phyloP scores from a whole-genome alignment of 2,797 vertebrate genomes.

The Catostomus latipinnis region DNA sequence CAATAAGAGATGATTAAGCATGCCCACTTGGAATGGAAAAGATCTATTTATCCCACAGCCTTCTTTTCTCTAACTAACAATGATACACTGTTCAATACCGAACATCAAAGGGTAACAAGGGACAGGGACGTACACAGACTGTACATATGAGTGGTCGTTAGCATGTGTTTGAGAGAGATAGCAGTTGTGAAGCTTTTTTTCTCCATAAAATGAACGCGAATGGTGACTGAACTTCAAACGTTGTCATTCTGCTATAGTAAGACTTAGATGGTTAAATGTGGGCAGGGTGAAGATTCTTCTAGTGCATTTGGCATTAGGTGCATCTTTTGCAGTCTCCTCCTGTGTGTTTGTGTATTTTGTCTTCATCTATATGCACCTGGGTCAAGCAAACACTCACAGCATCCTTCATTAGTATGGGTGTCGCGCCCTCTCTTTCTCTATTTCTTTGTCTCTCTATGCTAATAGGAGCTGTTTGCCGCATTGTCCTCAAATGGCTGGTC shows the following conservation, averaged over 20 bases:
- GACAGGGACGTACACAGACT: not conserved
- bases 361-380: slow-evolving; percentile 39
- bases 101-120: not conserved
- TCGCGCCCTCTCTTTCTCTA: slow-evolving; percentile 19
- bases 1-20: not conserved
- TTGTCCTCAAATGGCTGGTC: slow-evolving; percentile 26
- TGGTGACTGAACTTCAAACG: too few species aligned
- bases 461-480: slow-evolving; percentile 31
- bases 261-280: too few species aligned
- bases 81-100: not conserved
- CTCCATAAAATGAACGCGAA: too few species aligned
- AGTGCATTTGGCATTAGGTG: too few species aligned
- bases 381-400: not conserved
- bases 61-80: not conserved
- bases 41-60: too few species aligned
- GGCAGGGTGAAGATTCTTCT: too few species aligned
- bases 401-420: slow-evolving; percentile 29
- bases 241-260: too few species aligned
- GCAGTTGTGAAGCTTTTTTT: too few species aligned
- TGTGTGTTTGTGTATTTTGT: not conserved
- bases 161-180: not conserved
- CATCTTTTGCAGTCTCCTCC: too few species aligned
- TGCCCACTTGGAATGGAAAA: too few species aligned
- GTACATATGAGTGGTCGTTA: not conserved
- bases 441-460: slow-evolving; percentile 40